phyloP scores from a whole-genome alignment of 2,797 vertebrate species.

The Melanitta fusca region DNA sequence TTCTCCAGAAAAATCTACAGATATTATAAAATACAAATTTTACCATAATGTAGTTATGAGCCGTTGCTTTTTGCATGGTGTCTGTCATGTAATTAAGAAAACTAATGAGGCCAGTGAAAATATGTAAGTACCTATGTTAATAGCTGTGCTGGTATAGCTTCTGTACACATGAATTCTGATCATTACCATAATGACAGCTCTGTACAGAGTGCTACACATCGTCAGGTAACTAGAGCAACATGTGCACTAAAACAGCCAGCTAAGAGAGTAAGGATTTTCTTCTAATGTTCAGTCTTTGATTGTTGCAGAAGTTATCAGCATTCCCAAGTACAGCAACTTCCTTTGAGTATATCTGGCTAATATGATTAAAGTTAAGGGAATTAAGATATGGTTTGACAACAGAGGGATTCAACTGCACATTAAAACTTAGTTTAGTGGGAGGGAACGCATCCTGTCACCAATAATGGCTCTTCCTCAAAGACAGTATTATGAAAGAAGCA shows the following conservation, averaged over 20 bases:
- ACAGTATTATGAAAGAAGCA: not conserved
- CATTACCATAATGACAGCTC: not conserved
- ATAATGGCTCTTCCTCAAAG: not conserved
- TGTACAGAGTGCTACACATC: not conserved
- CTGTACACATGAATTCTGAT: not conserved
- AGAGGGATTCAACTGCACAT: not conserved
- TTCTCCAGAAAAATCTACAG: conserved; percentile 54
- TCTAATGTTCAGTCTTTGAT: not conserved
- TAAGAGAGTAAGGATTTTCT: not conserved
- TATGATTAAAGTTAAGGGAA: not conserved
- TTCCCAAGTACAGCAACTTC: not conserved
- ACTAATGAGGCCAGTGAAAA: not conserved
- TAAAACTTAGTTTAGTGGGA: not conserved
- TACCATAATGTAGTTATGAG: conserved; percentile 37
- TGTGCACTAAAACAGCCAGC: not conserved
- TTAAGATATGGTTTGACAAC: not conserved
- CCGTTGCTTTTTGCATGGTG: not conserved
- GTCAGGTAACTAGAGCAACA: not conserved
- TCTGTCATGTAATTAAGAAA: not conserved
- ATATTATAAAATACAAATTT: conserved; percentile 74
- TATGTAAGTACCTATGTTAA: not conserved
- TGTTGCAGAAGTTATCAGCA: not conserved
- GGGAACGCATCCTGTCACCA: not conserved
- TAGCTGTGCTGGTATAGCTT: conserved; percentile 11
- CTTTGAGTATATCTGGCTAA: not conserved